Evolutionary conservation across 1,140 invertebrate genomes (phyloP).

Genomic region (Callitettix versicolor): DNA sequence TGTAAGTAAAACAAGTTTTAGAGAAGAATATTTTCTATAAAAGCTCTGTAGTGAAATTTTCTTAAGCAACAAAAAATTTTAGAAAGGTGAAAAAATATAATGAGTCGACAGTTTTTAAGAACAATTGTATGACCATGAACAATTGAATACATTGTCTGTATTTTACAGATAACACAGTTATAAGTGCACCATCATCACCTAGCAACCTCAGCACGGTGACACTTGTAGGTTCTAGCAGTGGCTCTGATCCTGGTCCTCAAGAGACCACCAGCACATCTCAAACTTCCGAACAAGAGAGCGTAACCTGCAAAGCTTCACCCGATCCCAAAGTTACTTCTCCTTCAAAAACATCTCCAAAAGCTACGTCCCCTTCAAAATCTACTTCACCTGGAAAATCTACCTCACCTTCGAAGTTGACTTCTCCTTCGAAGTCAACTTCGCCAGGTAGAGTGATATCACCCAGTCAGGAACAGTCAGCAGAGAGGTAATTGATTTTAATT

Average conservation of each 20-base stretch:
- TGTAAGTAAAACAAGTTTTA: too few species aligned
- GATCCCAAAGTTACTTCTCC: not conserved
- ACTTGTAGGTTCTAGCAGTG: constrained; percentile 39
- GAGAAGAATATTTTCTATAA: too few species aligned
- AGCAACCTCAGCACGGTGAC: constrained; percentile 61
- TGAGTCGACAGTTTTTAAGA: too few species aligned
- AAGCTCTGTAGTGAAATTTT: too few species aligned
- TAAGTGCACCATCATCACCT: constrained; percentile 54
- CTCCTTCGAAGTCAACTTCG: not conserved
- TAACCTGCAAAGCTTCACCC: not conserved
- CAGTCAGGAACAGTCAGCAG: not conserved
- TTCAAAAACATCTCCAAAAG: not conserved
- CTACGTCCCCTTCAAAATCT: constrained; percentile 2
- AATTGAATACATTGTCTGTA: too few species aligned
- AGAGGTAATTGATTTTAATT: not conserved
- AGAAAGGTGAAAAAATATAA: too few species aligned
- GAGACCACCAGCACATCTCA: constrained; percentile 29
- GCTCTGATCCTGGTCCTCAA: constrained; percentile 35
- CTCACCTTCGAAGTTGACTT: constrained; percentile 2
- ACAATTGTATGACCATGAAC: too few species aligned
- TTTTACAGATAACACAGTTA: constrained; percentile 32
- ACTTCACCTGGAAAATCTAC: not conserved
- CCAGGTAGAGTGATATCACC: not conserved
- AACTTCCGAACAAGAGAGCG: constrained; percentile 12
- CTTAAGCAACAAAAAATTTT: too few species aligned